A percentile compares a stretch with the other conserved stretches of the same genome.
phyloP scores from a whole-genome alignment of 2,888 invertebrate species.

The Onthophagus sagittarius region DNA sequence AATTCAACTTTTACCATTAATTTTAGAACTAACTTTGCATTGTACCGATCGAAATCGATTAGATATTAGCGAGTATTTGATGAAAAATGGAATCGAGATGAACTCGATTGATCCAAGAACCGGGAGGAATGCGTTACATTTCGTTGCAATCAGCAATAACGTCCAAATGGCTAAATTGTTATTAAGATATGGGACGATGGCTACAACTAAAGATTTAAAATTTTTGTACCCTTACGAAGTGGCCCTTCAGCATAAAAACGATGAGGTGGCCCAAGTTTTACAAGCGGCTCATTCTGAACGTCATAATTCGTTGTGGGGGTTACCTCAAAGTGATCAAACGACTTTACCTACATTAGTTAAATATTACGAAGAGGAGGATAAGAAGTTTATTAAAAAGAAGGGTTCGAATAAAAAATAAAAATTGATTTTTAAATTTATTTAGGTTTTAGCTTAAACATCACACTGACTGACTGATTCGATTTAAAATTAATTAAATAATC shows the following conservation, averaged over 20 bases:
- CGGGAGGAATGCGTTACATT: conserved; percentile 51
- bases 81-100: conserved; percentile 45
- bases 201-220: no score
- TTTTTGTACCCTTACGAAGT: not conserved
- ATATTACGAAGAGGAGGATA: no score
- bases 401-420: no score
- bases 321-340: not conserved
- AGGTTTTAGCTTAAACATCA: not conserved
- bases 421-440: not conserved
- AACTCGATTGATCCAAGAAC: conserved; percentile 48
- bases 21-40: conserved; percentile 32
- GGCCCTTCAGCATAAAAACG: not conserved
- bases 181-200: conserved; percentile 43
- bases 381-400: no score
- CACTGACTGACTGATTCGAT: not conserved
- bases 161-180: conserved; percentile 44
- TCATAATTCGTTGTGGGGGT: not conserved
- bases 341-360: not conserved
- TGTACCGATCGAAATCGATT: conserved; percentile 45
- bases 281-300: not conserved
- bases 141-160: conserved; percentile 53
- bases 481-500: not conserved
- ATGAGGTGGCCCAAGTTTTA: not conserved
- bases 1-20: conserved; percentile 5
- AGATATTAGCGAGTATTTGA: conserved; percentile 45